Percentiles rank a stretch among this genome's conserved stretches.
Evolutionary conservation across 2,113 vertebrate species (phyloP).

Genomic region (Bubalus kerabau): DNA sequence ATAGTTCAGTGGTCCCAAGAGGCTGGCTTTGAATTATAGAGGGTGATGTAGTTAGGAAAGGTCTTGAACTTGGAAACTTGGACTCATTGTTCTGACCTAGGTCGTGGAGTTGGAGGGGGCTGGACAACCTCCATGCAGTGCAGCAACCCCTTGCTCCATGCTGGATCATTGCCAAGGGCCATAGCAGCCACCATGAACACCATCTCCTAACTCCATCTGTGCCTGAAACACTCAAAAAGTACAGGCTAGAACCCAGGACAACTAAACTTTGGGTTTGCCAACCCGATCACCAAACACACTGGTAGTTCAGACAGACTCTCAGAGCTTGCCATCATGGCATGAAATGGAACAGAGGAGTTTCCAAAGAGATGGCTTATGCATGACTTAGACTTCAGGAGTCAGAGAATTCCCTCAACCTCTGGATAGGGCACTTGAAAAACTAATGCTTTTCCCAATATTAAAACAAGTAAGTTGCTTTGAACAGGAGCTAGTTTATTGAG

Average conservation of each 20-base stretch:
- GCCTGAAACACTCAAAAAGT: neutral
- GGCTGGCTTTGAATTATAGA: neutral
- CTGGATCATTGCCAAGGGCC: neutral
- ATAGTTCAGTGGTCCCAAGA: neutral
- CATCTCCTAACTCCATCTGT: neutral
- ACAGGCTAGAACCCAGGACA: neutral
- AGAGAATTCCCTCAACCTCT: neutral
- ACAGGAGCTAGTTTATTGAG: neutral
- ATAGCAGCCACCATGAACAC: neutral
- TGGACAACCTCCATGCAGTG: neutral
- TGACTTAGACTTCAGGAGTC: neutral
- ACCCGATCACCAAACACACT: neutral
- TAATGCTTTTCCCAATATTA: neutral
- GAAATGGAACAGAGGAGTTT: neutral
- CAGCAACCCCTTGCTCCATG: accelerated
- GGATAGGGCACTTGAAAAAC: neutral
- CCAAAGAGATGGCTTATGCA: neutral
- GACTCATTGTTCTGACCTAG: neutral
- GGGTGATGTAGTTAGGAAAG: neutral
- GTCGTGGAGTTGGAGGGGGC: neutral
- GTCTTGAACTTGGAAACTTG: neutral
- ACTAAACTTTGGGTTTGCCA: neutral
- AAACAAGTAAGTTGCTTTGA: neutral
- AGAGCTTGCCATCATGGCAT: neutral
- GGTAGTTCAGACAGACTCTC: neutral